Percentiles rank a stretch among this genome's conserved stretches.
Conservation (phyloP, 2,797 vertebrate species). For the Phylloscopus collybita region DNA sequence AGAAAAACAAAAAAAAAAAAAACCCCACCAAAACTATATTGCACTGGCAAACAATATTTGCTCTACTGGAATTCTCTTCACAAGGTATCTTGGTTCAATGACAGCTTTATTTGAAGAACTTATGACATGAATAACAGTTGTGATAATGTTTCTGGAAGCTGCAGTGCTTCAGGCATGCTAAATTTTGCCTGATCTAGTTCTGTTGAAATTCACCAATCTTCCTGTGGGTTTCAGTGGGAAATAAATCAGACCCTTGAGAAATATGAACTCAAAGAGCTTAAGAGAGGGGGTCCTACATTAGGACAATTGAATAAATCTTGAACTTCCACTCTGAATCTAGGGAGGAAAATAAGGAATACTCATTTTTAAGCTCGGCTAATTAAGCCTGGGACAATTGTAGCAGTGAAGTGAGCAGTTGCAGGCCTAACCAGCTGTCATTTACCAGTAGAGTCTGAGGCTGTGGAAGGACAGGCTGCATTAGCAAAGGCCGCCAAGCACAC, state of each 20-base stretch:
- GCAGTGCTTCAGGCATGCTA: neutral
- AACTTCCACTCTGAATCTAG: neutral
- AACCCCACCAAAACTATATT: neutral
- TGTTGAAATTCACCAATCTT: neutral
- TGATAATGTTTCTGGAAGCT: constrained; percentile 1
- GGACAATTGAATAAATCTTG: neutral
- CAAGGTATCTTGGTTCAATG: neutral
- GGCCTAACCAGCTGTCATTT: neutral
- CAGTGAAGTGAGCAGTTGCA: neutral
- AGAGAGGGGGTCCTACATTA: neutral
- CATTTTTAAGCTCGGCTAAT: neutral
- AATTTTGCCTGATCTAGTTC: neutral
- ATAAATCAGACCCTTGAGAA: neutral
- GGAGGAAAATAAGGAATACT: neutral
- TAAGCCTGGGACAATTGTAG: neutral
- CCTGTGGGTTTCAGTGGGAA: neutral
- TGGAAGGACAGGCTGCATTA: neutral
- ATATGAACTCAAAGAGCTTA: neutral
- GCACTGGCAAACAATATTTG: neutral
- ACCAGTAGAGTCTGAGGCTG: accelerated
- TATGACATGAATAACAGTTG: neutral
- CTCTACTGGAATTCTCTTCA: neutral
- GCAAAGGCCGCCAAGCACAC: neutral
- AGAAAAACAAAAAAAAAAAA: neutral
- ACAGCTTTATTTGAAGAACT: neutral